phyloP scores from a whole-genome alignment of 1,140 invertebrate species.

The Drosophila neocordata region DNA sequence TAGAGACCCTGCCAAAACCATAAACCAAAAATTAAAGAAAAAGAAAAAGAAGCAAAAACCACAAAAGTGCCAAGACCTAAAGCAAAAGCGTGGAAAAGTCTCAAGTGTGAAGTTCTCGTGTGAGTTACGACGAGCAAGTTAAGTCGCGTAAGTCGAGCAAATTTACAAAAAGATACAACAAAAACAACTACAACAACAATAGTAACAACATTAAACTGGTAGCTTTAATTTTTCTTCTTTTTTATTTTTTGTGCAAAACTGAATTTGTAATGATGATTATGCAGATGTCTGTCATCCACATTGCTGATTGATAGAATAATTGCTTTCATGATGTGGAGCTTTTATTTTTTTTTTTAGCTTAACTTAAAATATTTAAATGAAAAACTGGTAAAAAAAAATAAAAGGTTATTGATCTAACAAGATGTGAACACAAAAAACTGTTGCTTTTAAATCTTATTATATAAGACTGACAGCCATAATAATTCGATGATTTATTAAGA shows the following conservation, averaged over 20 bases:
- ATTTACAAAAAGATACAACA: neutral
- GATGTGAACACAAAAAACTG: conserved; percentile 40
- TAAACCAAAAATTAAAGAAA: conserved; percentile 14
- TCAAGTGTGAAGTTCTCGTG: conserved; percentile 73
- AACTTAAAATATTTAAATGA: neutral
- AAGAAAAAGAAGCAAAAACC: conserved; percentile 14
- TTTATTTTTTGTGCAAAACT: conserved; percentile 7
- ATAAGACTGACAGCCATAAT: conserved; percentile 41
- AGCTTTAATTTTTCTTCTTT: conserved; percentile 8
- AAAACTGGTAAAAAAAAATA: neutral
- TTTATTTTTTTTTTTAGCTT: neutral
- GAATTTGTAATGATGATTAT: conserved; percentile 14
- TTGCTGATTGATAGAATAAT: conserved; percentile 18
- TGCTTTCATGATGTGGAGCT: conserved; percentile 11
- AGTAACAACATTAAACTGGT: neutral
- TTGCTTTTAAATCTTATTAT: conserved; percentile 77
- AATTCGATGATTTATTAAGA: conserved; percentile 19
- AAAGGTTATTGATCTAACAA: conserved; percentile 9
- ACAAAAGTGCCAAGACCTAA: conserved; percentile 53
- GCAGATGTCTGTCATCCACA: conserved; percentile 31
- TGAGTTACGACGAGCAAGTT: conserved; percentile 57
- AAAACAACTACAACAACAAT: neutral
- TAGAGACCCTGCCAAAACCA: conserved; percentile 31
- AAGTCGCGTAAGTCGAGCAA: conserved; percentile 24
- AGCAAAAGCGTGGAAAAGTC: conserved; percentile 72